A percentile compares a stretch with the other conserved stretches of the same genome.
Conservation (phyloP, 2,888 invertebrate species). For the Keiferia lycopersicella region DNA sequence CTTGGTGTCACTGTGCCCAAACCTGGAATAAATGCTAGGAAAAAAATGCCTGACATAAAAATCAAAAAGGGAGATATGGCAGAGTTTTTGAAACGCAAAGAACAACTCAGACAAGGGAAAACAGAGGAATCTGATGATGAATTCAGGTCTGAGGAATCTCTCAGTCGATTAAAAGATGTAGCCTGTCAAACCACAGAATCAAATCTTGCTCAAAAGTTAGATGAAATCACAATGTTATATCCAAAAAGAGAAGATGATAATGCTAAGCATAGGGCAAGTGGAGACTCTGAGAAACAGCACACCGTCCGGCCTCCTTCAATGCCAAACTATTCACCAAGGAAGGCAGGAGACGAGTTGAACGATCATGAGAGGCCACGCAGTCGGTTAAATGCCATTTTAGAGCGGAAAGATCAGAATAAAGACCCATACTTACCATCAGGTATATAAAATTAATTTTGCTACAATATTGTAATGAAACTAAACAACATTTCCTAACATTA, state of each 20-base stretch:
- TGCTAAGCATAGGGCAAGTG: conserved; percentile 67
- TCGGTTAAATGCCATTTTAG: conserved; percentile 66
- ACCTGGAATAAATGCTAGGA: conserved; percentile 56
- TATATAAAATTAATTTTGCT: conserved; percentile 32
- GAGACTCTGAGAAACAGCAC: conserved; percentile 54
- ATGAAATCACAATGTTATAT: conserved; percentile 71
- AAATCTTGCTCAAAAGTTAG: conserved; percentile 60
- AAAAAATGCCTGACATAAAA: conserved; percentile 56
- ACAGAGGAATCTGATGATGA: conserved; percentile 55
- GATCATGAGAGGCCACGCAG: conserved; percentile 63
- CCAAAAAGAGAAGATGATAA: conserved; percentile 66
- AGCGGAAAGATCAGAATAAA: conserved; percentile 60
- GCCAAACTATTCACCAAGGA: conserved; percentile 43
- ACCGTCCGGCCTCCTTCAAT: conserved; percentile 45
- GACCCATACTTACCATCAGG: conserved; percentile 74
- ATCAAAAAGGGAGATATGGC: conserved; percentile 76
- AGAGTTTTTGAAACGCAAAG: conserved; percentile 70
- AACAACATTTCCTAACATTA: neutral
- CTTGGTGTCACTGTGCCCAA: conserved; percentile 59
- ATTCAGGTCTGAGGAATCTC: conserved; percentile 55
- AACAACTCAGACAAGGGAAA: conserved; percentile 55
- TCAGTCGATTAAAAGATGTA: conserved; percentile 61
- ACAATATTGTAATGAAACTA: neutral
- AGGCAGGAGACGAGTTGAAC: conserved; percentile 54
- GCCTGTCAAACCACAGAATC: conserved; percentile 73